Evolutionary conservation across 2,888 invertebrate species (phyloP).

Genomic region (Chorisops tibialis): DNA sequence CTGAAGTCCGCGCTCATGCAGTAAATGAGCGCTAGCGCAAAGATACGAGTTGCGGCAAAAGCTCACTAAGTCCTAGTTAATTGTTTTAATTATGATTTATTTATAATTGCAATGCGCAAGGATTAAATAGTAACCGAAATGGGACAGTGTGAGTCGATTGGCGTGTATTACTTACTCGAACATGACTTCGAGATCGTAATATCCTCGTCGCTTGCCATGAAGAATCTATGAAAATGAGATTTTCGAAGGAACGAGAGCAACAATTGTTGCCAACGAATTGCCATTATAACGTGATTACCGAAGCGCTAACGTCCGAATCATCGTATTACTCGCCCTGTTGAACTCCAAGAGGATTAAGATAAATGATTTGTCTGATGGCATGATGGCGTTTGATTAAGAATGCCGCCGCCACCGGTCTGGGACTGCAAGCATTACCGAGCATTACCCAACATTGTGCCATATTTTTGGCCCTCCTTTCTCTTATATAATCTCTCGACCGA

Average conservation of each 20-base stretch:
- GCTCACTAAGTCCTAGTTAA: constrained; percentile 29
- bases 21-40: too few species aligned
- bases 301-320: constrained; percentile 23
- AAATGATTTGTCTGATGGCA: constrained; percentile 19
- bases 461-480: constrained; percentile 5
- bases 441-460: constrained; percentile 19
- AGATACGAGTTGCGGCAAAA: not conserved
- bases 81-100: constrained; percentile 35
- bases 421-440: too few species aligned
- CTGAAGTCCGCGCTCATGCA: too few species aligned
- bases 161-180: too few species aligned
- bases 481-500: not conserved
- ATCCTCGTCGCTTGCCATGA: not conserved
- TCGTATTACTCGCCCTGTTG: constrained; percentile 30
- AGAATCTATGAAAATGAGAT: constrained; percentile 2
- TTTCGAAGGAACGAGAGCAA: constrained; percentile 16
- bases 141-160: not conserved
- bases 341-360: constrained; percentile 28
- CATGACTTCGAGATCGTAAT: not conserved
- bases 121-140: not conserved
- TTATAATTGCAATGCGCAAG: constrained; percentile 29
- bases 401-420: not conserved
- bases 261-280: constrained; percentile 15
- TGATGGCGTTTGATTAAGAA: constrained; percentile 26
- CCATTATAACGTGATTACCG: constrained; percentile 27